Evolutionary conservation across 2,797 vertebrate species (phyloP).

Genomic region (Halcyon smyrnensis): DNA sequence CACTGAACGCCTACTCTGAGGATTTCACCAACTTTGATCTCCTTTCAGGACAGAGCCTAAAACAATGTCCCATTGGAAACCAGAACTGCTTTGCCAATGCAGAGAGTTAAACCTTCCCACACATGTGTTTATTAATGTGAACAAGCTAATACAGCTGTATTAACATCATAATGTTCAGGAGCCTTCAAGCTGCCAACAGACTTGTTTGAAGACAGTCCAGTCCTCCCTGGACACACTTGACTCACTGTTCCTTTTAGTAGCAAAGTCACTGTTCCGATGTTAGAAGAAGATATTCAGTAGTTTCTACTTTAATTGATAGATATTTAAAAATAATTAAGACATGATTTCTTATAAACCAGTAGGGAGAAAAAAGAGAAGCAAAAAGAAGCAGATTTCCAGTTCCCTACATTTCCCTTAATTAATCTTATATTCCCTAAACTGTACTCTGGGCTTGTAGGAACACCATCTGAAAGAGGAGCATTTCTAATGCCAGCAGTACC

Average conservation of each 20-base stretch:
- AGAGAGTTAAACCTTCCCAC: constrained; percentile 40
- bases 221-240: constrained; percentile 1
- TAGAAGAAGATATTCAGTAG: neutral
- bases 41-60: neutral
- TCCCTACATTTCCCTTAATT: neutral
- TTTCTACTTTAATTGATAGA: neutral
- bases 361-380: neutral
- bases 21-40: constrained; percentile 28
- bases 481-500: neutral
- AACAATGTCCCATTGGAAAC: constrained; percentile 32
- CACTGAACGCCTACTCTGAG: neutral
- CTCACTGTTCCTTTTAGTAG: neutral
- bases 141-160: constrained; percentile 30
- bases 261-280: neutral
- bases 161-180: constrained; percentile 16
- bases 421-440: neutral
- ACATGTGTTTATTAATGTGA: constrained; percentile 30
- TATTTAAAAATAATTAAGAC: neutral
- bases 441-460: neutral
- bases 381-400: neutral
- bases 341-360: neutral
- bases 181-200: constrained; percentile 1
- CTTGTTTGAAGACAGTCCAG: constrained; percentile 45
- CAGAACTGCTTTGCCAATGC: neutral
- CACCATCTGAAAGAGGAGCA: neutral